Percentiles rank a stretch among this genome's conserved stretches.
Conservation (phyloP, 2,113 vertebrate genomes). For the Forbesichthys papilliferus region DNA sequence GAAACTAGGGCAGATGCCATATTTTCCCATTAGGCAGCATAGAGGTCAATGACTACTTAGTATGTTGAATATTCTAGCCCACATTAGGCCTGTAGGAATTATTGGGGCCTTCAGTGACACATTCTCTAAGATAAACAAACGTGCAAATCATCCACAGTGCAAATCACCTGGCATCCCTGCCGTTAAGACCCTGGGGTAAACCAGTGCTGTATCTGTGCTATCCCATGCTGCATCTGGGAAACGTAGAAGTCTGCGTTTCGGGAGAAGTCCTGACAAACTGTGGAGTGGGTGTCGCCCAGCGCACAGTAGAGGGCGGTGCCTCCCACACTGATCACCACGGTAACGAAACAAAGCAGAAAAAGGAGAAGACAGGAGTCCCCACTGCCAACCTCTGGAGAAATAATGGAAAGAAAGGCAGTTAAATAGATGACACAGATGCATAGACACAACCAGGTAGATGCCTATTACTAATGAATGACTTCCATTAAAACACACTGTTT, state of each 20-base stretch:
- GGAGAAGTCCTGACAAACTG: constrained; percentile 92
- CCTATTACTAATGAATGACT: neutral
- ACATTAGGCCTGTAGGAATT: constrained; percentile 10
- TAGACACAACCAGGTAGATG: neutral
- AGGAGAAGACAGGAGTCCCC: constrained; percentile 92
- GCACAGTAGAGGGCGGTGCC: constrained; percentile 96
- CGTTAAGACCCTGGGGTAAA: constrained; percentile 80
- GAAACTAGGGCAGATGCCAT: constrained; percentile 10
- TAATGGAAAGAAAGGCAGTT: neutral
- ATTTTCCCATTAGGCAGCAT: constrained; percentile 25
- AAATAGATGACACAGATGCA: neutral
- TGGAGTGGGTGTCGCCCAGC: constrained; percentile 88
- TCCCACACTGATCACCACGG: constrained; percentile 93
- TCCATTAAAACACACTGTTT: too few relatives aligned
- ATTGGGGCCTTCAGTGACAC: neutral
- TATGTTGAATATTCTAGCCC: neutral
- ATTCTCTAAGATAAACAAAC: neutral
- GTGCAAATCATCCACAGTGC: neutral
- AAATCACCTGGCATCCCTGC: neutral
- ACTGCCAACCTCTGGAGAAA: constrained; percentile 84
- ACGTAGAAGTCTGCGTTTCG: constrained; percentile 93
- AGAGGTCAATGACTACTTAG: constrained; percentile 18
- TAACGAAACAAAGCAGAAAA: constrained; percentile 90
- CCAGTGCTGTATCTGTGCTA: constrained; percentile 88
- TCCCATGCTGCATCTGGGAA: constrained; percentile 81